These are phyloP conservation scores for Uloborus diversus DNA, from an alignment of 1,140 invertebrate species.

Conservation along the genomic window DNA sequence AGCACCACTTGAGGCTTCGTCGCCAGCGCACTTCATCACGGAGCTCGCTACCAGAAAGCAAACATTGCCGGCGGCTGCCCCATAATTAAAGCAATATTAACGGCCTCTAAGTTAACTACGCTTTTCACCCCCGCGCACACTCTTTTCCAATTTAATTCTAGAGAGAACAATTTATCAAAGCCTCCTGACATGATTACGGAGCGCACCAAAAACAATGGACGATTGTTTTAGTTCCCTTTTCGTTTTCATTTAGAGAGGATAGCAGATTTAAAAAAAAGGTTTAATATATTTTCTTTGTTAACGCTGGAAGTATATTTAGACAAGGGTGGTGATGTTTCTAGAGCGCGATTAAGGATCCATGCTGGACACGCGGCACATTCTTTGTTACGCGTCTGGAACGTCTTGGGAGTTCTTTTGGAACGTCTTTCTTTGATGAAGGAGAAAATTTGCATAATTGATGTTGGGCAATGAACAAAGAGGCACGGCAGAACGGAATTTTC, in stretches of 20 bases:
- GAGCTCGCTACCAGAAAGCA: conserved; percentile 50
- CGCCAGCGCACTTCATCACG: conserved; percentile 45
- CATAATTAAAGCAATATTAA: conserved; percentile 56
- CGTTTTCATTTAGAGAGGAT: conserved; percentile 30
- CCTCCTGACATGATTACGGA: conserved; percentile 49
- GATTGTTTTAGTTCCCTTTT: conserved; percentile 54
- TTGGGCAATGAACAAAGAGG: too few species aligned
- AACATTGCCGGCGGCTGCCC: conserved; percentile 47
- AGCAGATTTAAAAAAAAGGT: conserved; percentile 2
- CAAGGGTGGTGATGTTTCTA: conserved; percentile 8
- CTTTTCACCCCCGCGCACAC: conserved; percentile 13
- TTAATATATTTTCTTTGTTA: conserved; percentile 51
- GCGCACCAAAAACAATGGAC: conserved; percentile 50
- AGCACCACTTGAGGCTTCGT: conserved; percentile 51
- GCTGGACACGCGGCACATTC: too few species aligned
- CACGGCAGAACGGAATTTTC: too few species aligned
- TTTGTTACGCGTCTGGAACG: too few species aligned
- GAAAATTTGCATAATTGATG: too few species aligned
- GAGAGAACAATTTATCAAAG: conserved; percentile 53
- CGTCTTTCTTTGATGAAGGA: too few species aligned
- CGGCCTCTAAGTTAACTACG: conserved; percentile 50
- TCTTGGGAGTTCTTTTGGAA: background rate
- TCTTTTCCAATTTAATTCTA: conserved; percentile 47
- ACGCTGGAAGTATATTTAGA: conserved; percentile 18
- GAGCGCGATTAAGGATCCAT: conserved; percentile 22